phyloP scores from a whole-genome alignment of 2,113 vertebrate genomes.

The Strix aluco region DNA sequence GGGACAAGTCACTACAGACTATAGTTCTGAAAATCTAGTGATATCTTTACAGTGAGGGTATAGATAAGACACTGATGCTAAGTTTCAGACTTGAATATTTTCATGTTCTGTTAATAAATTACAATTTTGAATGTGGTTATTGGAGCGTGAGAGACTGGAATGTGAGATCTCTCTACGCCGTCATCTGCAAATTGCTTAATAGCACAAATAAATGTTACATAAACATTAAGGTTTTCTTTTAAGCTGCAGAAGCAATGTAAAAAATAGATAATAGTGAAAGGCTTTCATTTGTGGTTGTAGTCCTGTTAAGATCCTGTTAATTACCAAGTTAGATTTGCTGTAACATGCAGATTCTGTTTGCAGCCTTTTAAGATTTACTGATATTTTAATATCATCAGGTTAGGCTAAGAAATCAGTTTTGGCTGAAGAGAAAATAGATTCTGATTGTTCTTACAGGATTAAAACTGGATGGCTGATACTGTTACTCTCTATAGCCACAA shows the following conservation, averaged over 20 bases:
- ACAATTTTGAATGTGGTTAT: background rate
- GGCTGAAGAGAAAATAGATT: background rate
- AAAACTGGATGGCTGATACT: background rate
- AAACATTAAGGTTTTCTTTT: background rate
- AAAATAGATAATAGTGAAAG: background rate
- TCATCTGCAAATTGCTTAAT: slow-evolving; percentile 8
- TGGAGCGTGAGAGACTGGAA: background rate
- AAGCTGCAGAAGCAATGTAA: background rate
- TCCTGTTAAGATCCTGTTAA: background rate
- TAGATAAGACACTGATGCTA: background rate
- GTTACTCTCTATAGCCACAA: background rate
- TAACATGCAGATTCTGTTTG: background rate
- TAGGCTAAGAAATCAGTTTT: background rate
- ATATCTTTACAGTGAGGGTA: background rate
- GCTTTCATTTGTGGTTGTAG: background rate
- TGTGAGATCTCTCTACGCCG: background rate
- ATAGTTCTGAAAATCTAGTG: background rate
- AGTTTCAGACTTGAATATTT: background rate
- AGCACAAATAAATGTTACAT: background rate
- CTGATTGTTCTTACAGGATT: background rate
- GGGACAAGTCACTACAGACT: background rate
- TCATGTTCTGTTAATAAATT: background rate
- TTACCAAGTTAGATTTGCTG: background rate
- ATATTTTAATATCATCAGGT: background rate
- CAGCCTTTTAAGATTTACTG: background rate